Evolutionary conservation across 2,113 vertebrate species (phyloP).

Genomic region (Cepphus grylle): DNA sequence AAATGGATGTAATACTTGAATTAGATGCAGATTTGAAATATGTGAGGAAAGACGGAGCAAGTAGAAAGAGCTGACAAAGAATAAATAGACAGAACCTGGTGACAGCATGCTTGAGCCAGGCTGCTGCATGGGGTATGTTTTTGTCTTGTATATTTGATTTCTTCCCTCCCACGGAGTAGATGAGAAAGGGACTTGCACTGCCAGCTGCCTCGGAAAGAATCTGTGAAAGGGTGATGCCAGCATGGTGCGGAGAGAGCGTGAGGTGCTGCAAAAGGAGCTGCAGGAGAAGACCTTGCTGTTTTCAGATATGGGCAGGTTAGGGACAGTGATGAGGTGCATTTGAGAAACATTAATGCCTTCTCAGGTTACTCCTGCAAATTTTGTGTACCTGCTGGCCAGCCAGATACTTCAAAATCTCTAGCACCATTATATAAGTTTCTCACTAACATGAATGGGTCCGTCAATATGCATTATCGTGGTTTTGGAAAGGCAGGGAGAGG

Average conservation of each 20-base stretch:
- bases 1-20: conserved; percentile 24
- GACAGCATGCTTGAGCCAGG: background rate
- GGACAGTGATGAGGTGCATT: background rate
- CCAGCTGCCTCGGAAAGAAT: background rate
- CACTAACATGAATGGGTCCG: background rate
- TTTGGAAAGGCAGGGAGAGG: background rate
- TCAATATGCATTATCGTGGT: background rate
- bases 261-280: background rate
- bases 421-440: background rate
- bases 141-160: background rate
- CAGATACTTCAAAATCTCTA: background rate
- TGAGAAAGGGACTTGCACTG: background rate
- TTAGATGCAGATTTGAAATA: conserved; percentile 25
- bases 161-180: background rate
- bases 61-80: background rate
- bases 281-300: background rate
- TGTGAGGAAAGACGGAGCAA: background rate
- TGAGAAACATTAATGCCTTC: background rate
- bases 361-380: background rate
- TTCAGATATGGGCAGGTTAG: background rate
- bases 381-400: background rate
- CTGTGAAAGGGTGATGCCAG: background rate
- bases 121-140: background rate
- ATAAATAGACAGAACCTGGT: background rate
- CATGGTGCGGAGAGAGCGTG: background rate